Conservation (phyloP, 2,113 vertebrate genomes). For the Hyla sarda region DNA sequence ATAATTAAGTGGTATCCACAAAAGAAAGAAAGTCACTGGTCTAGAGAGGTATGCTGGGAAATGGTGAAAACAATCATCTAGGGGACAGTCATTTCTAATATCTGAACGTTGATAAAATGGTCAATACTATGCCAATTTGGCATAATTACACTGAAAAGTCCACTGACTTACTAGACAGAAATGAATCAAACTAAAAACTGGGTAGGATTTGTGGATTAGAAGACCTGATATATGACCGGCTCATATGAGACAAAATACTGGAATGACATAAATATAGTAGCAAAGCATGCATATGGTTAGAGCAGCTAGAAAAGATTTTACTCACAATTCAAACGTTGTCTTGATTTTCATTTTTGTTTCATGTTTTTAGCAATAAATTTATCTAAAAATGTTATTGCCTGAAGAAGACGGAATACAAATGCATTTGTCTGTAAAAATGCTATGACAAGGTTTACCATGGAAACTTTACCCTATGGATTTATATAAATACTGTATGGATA, state of each 20-base stretch:
- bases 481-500: too few relatives aligned
- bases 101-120: neutral
- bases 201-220: neutral
- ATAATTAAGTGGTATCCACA: neutral
- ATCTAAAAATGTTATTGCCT: too few relatives aligned
- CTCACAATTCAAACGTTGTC: too few relatives aligned
- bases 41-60: neutral
- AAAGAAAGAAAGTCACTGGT: neutral
- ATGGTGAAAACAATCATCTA: neutral
- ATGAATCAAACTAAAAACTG: neutral
- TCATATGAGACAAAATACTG: neutral
- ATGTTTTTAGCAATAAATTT: too few relatives aligned
- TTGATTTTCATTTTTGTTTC: too few relatives aligned
- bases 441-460: too few relatives aligned
- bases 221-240: neutral
- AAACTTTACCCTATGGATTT: too few relatives aligned
- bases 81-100: neutral
- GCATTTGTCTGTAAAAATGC: too few relatives aligned
- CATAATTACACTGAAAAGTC: neutral
- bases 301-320: neutral
- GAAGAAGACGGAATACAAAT: too few relatives aligned
- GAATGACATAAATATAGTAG: neutral
- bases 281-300: neutral
- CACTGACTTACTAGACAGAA: neutral
- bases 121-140: neutral